These are phyloP conservation scores for Phaenicophaeus curvirostris DNA, from an alignment of 2,797 vertebrate species.

Conservation along the genomic window DNA sequence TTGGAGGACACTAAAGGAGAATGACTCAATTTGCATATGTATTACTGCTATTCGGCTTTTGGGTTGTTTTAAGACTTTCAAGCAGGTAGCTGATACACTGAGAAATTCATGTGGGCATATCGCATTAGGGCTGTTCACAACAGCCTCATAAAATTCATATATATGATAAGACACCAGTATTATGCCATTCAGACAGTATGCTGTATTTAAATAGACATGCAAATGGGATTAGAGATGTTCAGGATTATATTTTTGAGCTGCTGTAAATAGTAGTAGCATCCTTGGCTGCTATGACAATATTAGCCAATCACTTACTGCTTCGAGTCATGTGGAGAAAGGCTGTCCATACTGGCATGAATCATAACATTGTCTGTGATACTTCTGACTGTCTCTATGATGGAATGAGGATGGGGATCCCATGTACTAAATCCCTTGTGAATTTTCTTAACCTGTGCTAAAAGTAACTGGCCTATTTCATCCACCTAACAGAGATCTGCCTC, in stretches of 20 bases:
- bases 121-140: constrained; percentile 11
- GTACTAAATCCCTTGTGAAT: background rate
- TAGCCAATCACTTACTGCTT: background rate
- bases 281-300: background rate
- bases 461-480: background rate
- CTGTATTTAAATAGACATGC: constrained; percentile 29
- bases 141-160: constrained; percentile 37
- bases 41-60: constrained; percentile 15
- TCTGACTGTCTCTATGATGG: background rate
- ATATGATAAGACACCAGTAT: constrained; percentile 12
- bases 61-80: constrained; percentile 33
- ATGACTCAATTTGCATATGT: constrained; percentile 20
- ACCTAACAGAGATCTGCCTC: background rate
- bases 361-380: background rate
- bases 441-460: constrained; percentile 7
- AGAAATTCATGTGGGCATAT: background rate
- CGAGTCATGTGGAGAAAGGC: background rate
- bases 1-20: constrained; percentile 34
- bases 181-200: background rate
- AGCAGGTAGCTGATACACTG: constrained; percentile 18
- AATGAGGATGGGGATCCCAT: background rate
- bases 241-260: background rate
- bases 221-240: constrained; percentile 10
- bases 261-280: constrained; percentile 23
- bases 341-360: background rate